Evolutionary conservation across 2,888 invertebrate genomes (phyloP).

Genomic region (Campoplex capitator): DNA sequence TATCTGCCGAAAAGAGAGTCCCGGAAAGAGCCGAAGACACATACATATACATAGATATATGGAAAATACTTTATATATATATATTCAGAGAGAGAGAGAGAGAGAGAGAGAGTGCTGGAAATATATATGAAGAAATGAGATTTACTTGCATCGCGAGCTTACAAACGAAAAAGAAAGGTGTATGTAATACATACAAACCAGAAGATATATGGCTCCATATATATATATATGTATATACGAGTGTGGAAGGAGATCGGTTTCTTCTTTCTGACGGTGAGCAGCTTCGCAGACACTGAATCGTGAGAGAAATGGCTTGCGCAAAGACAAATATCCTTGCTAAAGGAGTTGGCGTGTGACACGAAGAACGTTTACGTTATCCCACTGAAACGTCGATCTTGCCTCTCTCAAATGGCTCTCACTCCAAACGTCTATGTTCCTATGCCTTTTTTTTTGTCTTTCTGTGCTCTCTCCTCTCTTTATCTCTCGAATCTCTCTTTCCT

Average conservation of each 20-base stretch:
- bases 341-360: conserved; percentile 67
- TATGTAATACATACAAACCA: background rate
- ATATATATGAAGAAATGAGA: conserved; percentile 18
- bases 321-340: conserved; percentile 67
- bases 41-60: background rate
- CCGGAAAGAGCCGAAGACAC: conserved; percentile 26
- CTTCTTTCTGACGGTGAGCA: conserved; percentile 42
- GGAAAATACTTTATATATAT: background rate
- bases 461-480: background rate
- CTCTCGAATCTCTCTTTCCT: background rate
- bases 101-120: background rate
- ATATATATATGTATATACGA: background rate
- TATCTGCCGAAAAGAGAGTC: conserved; percentile 54
- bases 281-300: conserved; percentile 52
- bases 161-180: conserved; percentile 44
- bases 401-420: conserved; percentile 58
- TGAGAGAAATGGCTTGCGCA: conserved; percentile 64
- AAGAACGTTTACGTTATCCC: conserved; percentile 65
- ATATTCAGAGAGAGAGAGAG: too few relatives aligned
- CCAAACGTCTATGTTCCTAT: conserved; percentile 31
- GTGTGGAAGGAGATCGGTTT: background rate
- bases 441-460: background rate
- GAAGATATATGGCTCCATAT: background rate
- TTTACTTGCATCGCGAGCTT: conserved; percentile 36
- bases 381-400: conserved; percentile 64